Evolutionary conservation across 2,113 vertebrate species (phyloP), one percentile per base, ranked within the genome.

Genomic region (Ammodytes dubius): DNA sequence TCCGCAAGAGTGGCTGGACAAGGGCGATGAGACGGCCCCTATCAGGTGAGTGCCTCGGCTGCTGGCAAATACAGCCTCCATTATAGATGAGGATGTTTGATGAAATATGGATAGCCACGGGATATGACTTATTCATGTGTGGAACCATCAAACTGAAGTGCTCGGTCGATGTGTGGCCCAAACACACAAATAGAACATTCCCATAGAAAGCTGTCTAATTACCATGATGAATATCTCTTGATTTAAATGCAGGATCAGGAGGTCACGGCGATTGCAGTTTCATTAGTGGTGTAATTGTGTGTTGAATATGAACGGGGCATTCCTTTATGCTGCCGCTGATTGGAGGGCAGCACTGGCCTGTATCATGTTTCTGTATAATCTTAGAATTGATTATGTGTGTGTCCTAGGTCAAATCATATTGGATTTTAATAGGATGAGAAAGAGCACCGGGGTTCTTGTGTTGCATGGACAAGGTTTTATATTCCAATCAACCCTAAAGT

Each of bases 1-100:
- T 0, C 98, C 98, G 0, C 97, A 96, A 93, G 98, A 99, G 85
- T 99, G 98, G 98, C 95, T 99, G 67, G 97, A 99, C 91, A 97
- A 95, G 13, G 98, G 97, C 0, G 98, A 99, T 0, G 97, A 99
- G 92, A 97, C 98, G 0, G 98, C 98, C 2, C 98, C 98, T 74
- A 99, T 99, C 96, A 96, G 98, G 98, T 99, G 93, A 94, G 92
- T 37, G 43, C 77, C 76, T 42, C 37, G 14, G 65, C 67, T 27
- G 65, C 67, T 27, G 66, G 75, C 14, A 71, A 82, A 60, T 27
- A 27, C 46, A 27, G 13, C 72, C 35, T 93, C 67, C 64, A 89
- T 93, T 91, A 91, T 91, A 67, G 84, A 94, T 92, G 88, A 92
- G 87, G 75, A 89, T 79, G 70, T 93, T 84, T 89, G 82, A 92